Evolutionary conservation across 2,797 vertebrate genomes (phyloP), one percentile per base, ranked within the genome.

Genomic region (Fistularia tabacaria): DNA sequence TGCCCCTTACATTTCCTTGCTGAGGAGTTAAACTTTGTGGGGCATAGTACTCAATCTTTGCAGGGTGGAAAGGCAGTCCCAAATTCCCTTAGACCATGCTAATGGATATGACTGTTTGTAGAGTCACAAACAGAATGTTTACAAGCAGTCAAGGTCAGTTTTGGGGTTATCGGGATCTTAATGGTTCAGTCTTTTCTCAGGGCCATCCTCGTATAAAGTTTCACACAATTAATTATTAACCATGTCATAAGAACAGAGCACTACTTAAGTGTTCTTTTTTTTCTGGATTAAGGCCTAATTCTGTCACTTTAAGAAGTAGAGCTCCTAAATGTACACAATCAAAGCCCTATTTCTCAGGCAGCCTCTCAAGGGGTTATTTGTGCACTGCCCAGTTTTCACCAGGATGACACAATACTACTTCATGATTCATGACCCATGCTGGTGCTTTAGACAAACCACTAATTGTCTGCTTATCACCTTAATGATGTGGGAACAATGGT

Each of bases 101-200:
- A 80, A 82, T 71, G 69, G 68, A 37, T 44, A 11, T 11, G 37
- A 43, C 51, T 57, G 25, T 73, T 73, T 73, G 73, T 57, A 52
- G 58, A 75, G 69, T 76, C 84, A 78, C 84, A 91, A 91, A 93
- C 89, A 91, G 77, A 68, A 53, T 78, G 88, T 91, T 91, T 91
- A 84, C 81, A 62, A 78, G 77, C 75, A 80, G 72, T 87, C 88
- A 92, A 93, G 90, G 91, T 91, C 90, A 86, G 69, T 51, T 58
- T 57, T 54, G 13, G 38, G 76, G 85, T 85, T 87, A 89, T 90
- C 78, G 67, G 71, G 76, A 66, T 79, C 71, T 82, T 67, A 66
- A 62, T 65, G 73, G 54, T 79, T 79, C 67, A 54, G 61, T 66
- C 75, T 81, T 89, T 89, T 74, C 83, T 86, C 84, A 88, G 60